Base-by-base conservation (phyloP, 2,888 invertebrate species). In the Eristalis tenax region DNA sequence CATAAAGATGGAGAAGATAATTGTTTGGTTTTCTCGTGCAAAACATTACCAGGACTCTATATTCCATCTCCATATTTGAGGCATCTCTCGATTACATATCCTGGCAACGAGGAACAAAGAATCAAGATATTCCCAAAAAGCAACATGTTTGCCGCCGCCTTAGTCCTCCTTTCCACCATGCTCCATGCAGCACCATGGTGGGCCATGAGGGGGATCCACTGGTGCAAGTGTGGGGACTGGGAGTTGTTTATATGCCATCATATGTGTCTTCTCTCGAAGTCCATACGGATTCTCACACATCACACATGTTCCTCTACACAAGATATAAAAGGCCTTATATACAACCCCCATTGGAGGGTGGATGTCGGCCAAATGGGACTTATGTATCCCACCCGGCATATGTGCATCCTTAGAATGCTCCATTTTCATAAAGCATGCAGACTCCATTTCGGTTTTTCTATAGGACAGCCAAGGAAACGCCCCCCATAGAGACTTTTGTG, bases 221-320 rank as follows among this genome's bases (percentile, higher is more conserved):
- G 26, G 43, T 50, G 40, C 65, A 38, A 56, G 50, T 85, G 83
- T 83, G 86, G 87, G 80, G 83, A 76, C 83, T 88, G 87, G 86
- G 89, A 83, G 89, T 92, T 92, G 91, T 92, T 92, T 92, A 91
- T 92, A 90, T 91, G 90, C 91, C 90, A 92, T 92, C 91, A 92
- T 92, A 92, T 93, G 92, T 91, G 91, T 90, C 91, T 91, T 89
- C 83, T 89, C 85, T 79, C 88, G 75, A 83, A 91, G 90, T 92
- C 93, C 93, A 93, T 93, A 93, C 92, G 93, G 93, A 92, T 91
- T 91, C 91, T 91, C 93, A 92, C 92, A 93, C 90, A 92, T 93
- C 93, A 92, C 92, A 92, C 93, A 92, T 92, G 92, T 92, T 92
- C 90, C 91, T 90, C 90, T 80, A 83, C 87, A 87, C 83, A 83